Evolutionary conservation across 2,113 vertebrate species (phyloP), one percentile per base, ranked within the genome.

Genomic region (Tachycineta bicolor): DNA sequence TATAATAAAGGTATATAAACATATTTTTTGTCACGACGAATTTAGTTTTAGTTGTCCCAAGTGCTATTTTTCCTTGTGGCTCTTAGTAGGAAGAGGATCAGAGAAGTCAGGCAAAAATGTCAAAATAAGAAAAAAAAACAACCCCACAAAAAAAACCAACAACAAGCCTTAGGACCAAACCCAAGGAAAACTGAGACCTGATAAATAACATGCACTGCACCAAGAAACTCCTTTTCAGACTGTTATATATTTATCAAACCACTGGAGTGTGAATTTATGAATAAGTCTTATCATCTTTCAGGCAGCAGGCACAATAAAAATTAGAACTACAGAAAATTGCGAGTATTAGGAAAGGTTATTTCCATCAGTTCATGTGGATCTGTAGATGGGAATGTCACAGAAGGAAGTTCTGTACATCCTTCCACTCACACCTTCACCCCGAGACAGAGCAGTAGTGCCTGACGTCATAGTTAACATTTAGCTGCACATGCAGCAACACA

Each of bases 201-300:
- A 97, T 98, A 97, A 98, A 98, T 97, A 98, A 97, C 34, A 90
- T 92, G 89, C 96, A 94, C 80, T 96, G 95, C 96, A 95, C 92
- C 90, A 94, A 26, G 53, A 97, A 97, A 97, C 97, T 97, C 93
- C 94, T 97, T 97, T 97, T 96, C 95, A 97, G 93, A 78, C 74
- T 91, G 91, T 97, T 98, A 98, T 97, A 74, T 98, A 98, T 98
- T 98, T 98, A 98, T 98, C 97, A 98, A 96, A 97, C 92, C 96
- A 95, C 83, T 94, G 86, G 94, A 97, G 96, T 98, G 97, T 97
- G 96, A 98, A 97, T 94, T 97, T 96, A 77, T 96, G 97, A 98
- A 97, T 97, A 98, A 98, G 97, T 96, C 96, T 94, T 97, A 94
- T 91, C 93, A 96, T 95, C 95, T 94, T 96, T 93, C 97, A 96